These are phyloP conservation scores for Chromobotia macracanthus DNA, from an alignment of 2,797 vertebrate genomes.

Conservation along the genomic window DNA sequence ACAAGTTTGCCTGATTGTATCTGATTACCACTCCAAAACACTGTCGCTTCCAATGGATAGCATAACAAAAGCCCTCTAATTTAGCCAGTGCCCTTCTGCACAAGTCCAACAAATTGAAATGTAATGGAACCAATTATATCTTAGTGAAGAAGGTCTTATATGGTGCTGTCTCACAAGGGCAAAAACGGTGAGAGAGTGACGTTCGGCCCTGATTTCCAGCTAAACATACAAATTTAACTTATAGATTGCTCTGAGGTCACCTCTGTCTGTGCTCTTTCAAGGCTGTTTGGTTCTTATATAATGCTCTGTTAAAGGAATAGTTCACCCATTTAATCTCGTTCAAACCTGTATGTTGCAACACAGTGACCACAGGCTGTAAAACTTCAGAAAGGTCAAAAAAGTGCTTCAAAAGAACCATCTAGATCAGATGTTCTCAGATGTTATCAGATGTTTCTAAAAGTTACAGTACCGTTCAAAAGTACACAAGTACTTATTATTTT, in stretches of 20 bases:
- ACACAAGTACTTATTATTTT: no score
- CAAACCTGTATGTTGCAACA: neutral
- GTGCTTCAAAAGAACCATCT: no score
- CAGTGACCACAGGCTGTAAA: no score
- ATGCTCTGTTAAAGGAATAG: neutral
- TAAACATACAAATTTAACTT: constrained; percentile 38
- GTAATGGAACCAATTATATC: constrained; percentile 79
- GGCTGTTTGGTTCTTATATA: constrained; percentile 30
- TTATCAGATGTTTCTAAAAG: no score
- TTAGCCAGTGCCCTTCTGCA: constrained; percentile 75
- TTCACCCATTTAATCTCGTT: neutral
- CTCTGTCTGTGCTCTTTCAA: constrained; percentile 13
- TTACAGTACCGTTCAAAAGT: no score
- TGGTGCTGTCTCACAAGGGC: constrained; percentile 56
- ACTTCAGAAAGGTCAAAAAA: no score
- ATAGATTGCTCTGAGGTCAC: constrained; percentile 30
- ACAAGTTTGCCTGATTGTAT: constrained; percentile 77
- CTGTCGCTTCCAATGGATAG: constrained; percentile 79
- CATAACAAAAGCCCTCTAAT: constrained; percentile 75
- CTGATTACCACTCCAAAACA: constrained; percentile 77
- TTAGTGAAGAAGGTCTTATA: constrained; percentile 64
- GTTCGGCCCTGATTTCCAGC: constrained; percentile 20
- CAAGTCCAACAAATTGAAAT: constrained; percentile 76
- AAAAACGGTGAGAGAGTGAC: constrained; percentile 52
- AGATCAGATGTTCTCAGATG: no score